Conservation (phyloP, 92 coral and sea anemone species). For the Actinostola sp. region DNA sequence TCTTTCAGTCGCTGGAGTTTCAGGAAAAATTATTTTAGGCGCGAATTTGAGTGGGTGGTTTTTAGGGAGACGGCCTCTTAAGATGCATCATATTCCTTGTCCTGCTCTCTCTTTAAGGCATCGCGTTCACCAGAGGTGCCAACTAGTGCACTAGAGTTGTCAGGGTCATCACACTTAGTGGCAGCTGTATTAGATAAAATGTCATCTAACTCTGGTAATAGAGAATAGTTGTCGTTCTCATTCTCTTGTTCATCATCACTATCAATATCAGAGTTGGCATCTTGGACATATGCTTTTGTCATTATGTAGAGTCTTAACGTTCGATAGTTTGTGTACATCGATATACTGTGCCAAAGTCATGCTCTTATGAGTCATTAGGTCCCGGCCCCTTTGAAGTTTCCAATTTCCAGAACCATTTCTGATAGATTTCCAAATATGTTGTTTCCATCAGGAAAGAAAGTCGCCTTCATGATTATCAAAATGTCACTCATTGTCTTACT, state of each 20-base stretch:
- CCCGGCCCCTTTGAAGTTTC: conserved; percentile 35
- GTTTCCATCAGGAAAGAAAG: conserved; percentile 50
- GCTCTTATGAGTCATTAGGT: conserved; percentile 12
- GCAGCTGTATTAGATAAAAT: background rate
- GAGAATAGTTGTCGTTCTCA: background rate
- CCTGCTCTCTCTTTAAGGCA: conserved; percentile 24
- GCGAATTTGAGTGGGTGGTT: no score
- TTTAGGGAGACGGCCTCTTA: no score
- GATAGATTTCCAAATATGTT: conserved; percentile 35
- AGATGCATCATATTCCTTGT: conserved; percentile 19
- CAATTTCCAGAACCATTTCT: conserved; percentile 37
- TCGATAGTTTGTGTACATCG: conserved; percentile 6
- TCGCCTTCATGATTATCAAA: conserved; percentile 20
- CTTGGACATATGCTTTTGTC: background rate
- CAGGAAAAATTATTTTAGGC: no score
- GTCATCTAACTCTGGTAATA: background rate
- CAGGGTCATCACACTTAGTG: conserved; percentile 4
- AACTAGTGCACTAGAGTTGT: conserved; percentile 5
- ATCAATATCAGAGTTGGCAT: background rate
- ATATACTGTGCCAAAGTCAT: conserved; percentile 12
- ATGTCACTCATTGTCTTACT: conserved; percentile 14
- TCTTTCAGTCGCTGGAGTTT: no score
- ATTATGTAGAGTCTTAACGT: conserved; percentile 5
- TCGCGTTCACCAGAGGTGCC: conserved; percentile 28
- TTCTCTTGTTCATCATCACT: conserved; percentile 4